Percentiles rank a stretch among this genome's conserved stretches.
Evolutionary conservation across 2,888 invertebrate species (phyloP).

Genomic region (Morpho helenor): DNA sequence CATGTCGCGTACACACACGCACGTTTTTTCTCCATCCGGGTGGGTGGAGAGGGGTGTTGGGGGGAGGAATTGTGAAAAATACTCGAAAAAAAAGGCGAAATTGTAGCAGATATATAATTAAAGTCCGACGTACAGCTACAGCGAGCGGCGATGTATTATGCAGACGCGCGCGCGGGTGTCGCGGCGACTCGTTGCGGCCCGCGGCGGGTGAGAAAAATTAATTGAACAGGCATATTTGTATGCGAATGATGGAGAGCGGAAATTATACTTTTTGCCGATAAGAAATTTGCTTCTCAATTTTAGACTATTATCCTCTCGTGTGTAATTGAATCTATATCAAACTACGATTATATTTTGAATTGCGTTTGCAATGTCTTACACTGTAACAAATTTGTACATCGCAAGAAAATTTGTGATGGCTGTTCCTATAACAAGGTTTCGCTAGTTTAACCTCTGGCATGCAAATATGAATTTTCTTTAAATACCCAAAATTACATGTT

Average conservation of each 20-base stretch:
- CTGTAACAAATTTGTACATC: too few relatives aligned
- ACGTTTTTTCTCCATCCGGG: slow-evolving; percentile 56
- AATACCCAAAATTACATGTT: too few relatives aligned
- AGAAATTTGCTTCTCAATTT: too few relatives aligned
- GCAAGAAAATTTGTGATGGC: too few relatives aligned
- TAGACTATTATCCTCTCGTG: too few relatives aligned
- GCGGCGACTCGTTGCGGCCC: slow-evolving; percentile 43
- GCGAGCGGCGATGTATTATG: slow-evolving; percentile 74
- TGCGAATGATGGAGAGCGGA: slow-evolving; percentile 24
- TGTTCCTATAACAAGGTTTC: too few relatives aligned
- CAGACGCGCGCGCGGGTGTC: slow-evolving; percentile 64
- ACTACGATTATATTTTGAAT: too few relatives aligned
- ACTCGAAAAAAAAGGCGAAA: slow-evolving; percentile 78
- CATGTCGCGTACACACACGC: slow-evolving; percentile 52
- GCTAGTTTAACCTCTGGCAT: too few relatives aligned
- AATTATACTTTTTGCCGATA: slow-evolving; percentile 5
- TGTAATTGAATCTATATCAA: too few relatives aligned
- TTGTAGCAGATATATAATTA: slow-evolving; percentile 80
- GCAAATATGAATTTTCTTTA: too few relatives aligned
- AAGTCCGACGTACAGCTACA: slow-evolving; percentile 72
- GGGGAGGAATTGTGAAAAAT: slow-evolving; percentile 78
- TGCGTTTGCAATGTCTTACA: too few relatives aligned
- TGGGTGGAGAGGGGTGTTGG: slow-evolving; percentile 47
- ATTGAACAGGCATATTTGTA: slow-evolving; percentile 42
- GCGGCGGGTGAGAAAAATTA: slow-evolving; percentile 47